A percentile compares a stretch with the other conserved stretches of the same genome.
Conservation (phyloP, 2,888 invertebrate genomes). For the Macaria liturata region DNA sequence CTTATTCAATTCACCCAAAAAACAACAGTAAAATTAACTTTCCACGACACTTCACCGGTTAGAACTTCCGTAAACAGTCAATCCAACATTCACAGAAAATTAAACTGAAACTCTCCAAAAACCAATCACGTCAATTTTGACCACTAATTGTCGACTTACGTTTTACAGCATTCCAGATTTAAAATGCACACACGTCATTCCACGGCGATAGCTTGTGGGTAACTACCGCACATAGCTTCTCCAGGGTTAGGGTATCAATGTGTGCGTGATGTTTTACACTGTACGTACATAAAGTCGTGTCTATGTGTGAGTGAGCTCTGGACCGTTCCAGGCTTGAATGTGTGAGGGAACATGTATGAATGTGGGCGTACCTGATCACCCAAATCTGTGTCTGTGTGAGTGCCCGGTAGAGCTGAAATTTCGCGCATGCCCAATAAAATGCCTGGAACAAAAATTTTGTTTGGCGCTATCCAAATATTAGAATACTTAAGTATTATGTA, state of each 20-base stretch:
- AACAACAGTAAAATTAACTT: slow-evolving; percentile 12
- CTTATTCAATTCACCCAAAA: slow-evolving; percentile 15
- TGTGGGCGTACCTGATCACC: slow-evolving; percentile 61
- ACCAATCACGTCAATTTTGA: slow-evolving; percentile 24
- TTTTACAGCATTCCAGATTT: slow-evolving; percentile 6
- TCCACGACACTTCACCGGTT: slow-evolving; percentile 26
- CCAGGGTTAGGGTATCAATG: slow-evolving; percentile 57
- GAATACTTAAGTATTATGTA: too few species aligned
- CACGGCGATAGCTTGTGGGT: slow-evolving; percentile 41
- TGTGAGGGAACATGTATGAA: slow-evolving; percentile 49
- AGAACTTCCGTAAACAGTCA: slow-evolving; percentile 17
- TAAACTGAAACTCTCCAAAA: slow-evolving; percentile 25
- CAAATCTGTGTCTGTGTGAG: slow-evolving; percentile 50
- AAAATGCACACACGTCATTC: slow-evolving; percentile 26
- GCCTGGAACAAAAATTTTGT: slow-evolving; percentile 58
- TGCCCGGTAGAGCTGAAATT: slow-evolving; percentile 49
- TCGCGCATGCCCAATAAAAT: slow-evolving; percentile 58
- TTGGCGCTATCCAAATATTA: slow-evolving; percentile 39
- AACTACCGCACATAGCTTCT: slow-evolving; percentile 63
- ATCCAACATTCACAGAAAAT: slow-evolving; percentile 29
- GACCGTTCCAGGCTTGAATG: slow-evolving; percentile 46
- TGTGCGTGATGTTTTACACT: slow-evolving; percentile 53
- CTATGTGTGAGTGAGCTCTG: slow-evolving; percentile 56
- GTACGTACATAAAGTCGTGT: slow-evolving; percentile 36
- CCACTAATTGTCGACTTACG: slow-evolving; percentile 28